These are phyloP conservation scores for Pachymerium ferrugineum DNA, from an alignment of 2,888 invertebrate species.

Conservation along the genomic window DNA sequence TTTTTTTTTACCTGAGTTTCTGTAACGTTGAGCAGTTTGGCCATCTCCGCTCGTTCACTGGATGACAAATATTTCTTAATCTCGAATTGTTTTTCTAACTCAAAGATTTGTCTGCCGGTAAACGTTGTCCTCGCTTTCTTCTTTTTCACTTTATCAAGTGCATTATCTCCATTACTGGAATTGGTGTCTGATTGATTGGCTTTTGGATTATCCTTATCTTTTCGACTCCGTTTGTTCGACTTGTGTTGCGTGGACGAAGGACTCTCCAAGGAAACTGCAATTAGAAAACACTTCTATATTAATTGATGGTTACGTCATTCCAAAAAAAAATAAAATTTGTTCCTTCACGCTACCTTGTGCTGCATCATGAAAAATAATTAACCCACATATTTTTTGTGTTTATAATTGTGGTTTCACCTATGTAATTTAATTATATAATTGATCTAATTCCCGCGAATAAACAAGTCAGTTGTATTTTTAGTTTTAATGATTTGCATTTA, in stretches of 20 bases:
- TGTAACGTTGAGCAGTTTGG: slow-evolving; percentile 84
- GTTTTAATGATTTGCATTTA: no score
- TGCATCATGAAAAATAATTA: no score
- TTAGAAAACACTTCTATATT: background rate
- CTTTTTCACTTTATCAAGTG: slow-evolving; percentile 42
- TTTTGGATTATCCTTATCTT: slow-evolving; percentile 31
- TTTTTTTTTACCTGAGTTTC: slow-evolving; percentile 77
- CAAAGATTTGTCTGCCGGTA: slow-evolving; percentile 92
- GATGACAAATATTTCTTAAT: slow-evolving; percentile 93
- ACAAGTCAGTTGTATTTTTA: no score
- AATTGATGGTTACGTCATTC: background rate
- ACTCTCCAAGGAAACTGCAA: slow-evolving; percentile 27
- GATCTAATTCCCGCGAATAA: no score
- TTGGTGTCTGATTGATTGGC: slow-evolving; percentile 28
- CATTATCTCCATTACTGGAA: background rate
- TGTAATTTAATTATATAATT: no score
- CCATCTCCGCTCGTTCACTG: slow-evolving; percentile 90
- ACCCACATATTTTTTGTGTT: no score
- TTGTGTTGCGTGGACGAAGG: slow-evolving; percentile 28
- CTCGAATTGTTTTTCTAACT: slow-evolving; percentile 92
- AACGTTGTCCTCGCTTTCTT: slow-evolving; percentile 87
- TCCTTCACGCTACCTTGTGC: no score
- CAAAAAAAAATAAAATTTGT: background rate
- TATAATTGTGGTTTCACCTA: no score
- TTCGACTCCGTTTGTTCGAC: slow-evolving; percentile 22